Conservation (phyloP, 2,113 vertebrate genomes). For the Pterocles burchelli region DNA sequence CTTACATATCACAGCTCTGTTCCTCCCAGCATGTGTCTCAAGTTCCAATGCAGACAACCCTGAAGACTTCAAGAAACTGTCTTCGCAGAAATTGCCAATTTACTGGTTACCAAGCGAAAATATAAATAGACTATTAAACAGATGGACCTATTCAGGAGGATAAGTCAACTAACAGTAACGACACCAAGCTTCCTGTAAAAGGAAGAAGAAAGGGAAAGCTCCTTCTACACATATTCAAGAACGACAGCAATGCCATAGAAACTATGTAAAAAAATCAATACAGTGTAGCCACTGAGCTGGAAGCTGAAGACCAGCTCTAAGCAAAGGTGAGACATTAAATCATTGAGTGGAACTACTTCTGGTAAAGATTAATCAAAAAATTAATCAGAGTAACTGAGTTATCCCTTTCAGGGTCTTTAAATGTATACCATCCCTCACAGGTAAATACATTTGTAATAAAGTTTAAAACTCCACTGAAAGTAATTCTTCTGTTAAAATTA, state of each 20-base stretch:
- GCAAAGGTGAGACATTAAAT: slow-evolving; percentile 15
- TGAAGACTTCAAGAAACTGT: not conserved
- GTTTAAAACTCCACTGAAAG: not conserved
- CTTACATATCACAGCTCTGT: not conserved
- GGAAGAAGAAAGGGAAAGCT: not conserved
- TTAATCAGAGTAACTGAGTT: not conserved
- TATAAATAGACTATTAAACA: not conserved
- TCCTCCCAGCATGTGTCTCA: not conserved
- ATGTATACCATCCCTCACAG: not conserved
- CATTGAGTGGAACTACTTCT: slow-evolving; percentile 2
- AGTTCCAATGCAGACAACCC: not conserved
- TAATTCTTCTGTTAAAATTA: not conserved
- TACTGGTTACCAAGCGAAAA: not conserved
- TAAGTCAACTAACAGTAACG: not conserved
- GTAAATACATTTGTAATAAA: not conserved
- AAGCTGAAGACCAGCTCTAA: not conserved
- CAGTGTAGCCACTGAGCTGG: not conserved
- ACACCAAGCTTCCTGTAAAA: not conserved
- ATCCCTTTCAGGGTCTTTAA: not conserved
- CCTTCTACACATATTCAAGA: not conserved
- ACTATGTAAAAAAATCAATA: slow-evolving; percentile 13
- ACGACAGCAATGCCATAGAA: slow-evolving; percentile 22
- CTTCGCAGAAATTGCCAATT: not conserved
- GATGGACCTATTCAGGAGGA: not conserved
- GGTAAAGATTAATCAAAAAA: slow-evolving; percentile 44